Percentiles rank a stretch among this genome's conserved stretches.
These are phyloP conservation scores for Styela clava DNA, from an alignment of 23 tunicate genomes.

Conservation along the genomic window DNA sequence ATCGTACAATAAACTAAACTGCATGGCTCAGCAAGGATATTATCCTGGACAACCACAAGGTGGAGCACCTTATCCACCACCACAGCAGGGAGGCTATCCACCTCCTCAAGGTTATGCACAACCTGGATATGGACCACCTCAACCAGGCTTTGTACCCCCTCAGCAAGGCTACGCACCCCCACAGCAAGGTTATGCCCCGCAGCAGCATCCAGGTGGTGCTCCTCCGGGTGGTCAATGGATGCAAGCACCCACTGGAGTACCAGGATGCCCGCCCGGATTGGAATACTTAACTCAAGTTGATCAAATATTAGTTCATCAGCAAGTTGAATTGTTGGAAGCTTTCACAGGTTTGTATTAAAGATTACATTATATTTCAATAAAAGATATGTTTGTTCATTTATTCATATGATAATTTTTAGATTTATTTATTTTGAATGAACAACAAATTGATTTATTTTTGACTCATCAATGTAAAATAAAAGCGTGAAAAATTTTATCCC, in stretches of 20 bases:
- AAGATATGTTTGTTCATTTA: background rate
- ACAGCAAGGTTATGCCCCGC: slow-evolving; percentile 62
- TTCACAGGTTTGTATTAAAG: slow-evolving; percentile 7
- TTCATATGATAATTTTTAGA: background rate
- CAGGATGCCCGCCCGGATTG: slow-evolving; percentile 88
- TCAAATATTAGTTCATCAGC: slow-evolving; percentile 77
- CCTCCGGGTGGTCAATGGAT: slow-evolving; percentile 60
- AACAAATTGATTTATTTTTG: background rate
- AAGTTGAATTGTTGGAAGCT: slow-evolving; percentile 87
- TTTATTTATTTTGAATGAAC: too few species aligned
- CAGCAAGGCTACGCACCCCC: slow-evolving; percentile 39
- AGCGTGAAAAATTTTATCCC: too few species aligned
- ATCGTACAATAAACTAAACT: background rate
- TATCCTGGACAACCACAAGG: slow-evolving; percentile 25
- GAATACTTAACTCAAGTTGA: slow-evolving; percentile 88
- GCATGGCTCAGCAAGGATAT: slow-evolving; percentile 34
- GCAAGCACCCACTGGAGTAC: slow-evolving; percentile 53
- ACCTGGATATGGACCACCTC: slow-evolving; percentile 50
- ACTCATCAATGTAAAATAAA: background rate
- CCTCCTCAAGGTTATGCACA: slow-evolving; percentile 51
- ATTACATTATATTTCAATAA: too few species aligned
- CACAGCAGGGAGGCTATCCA: slow-evolving; percentile 19
- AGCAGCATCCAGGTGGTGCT: slow-evolving; percentile 22
- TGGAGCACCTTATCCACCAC: slow-evolving; percentile 2
- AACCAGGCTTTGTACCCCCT: slow-evolving; percentile 21